These are phyloP conservation scores for Falco cherrug DNA, from an alignment of 2,797 vertebrate species.

Conservation along the genomic window DNA sequence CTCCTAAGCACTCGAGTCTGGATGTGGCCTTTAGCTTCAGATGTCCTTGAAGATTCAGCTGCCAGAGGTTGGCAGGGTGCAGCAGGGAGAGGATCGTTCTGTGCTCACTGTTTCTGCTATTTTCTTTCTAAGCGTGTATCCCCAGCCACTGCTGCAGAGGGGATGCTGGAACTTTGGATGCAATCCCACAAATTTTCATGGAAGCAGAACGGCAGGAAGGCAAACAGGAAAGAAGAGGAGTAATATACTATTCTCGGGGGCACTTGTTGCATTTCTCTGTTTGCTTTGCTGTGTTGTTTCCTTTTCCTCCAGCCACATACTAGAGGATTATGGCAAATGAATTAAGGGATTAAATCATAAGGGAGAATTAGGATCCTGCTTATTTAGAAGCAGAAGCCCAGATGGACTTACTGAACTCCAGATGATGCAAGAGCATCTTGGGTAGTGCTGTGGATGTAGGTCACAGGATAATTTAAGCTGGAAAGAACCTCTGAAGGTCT, in stretches of 20 bases:
- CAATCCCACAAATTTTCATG: slow-evolving; percentile 43
- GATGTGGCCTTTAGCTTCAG: slow-evolving; percentile 1
- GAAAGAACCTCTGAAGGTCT: neutral
- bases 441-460: neutral
- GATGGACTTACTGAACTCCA: neutral
- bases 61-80: neutral
- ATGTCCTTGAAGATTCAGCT: slow-evolving; percentile 12
- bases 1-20: neutral
- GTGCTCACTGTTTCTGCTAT: neutral
- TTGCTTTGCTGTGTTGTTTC: slow-evolving; percentile 2
- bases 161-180: slow-evolving; percentile 33
- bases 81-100: neutral
- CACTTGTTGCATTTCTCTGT: slow-evolving; percentile 35
- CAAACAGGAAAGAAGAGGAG: slow-evolving; percentile 67
- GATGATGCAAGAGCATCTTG: neutral
- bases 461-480: neutral
- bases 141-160: neutral
- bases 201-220: slow-evolving; percentile 58
- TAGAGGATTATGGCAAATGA: slow-evolving; percentile 41
- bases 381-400: slow-evolving; percentile 27
- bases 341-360: slow-evolving; percentile 48
- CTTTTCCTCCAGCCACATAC: slow-evolving; percentile 26
- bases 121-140: slow-evolving; percentile 10
- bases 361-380: slow-evolving; percentile 10
- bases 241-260: slow-evolving; percentile 50